A percentile compares a stretch with the other conserved stretches of the same genome.
phyloP scores from a whole-genome alignment of 2,888 invertebrate species.

The Prenolepis imparis region DNA sequence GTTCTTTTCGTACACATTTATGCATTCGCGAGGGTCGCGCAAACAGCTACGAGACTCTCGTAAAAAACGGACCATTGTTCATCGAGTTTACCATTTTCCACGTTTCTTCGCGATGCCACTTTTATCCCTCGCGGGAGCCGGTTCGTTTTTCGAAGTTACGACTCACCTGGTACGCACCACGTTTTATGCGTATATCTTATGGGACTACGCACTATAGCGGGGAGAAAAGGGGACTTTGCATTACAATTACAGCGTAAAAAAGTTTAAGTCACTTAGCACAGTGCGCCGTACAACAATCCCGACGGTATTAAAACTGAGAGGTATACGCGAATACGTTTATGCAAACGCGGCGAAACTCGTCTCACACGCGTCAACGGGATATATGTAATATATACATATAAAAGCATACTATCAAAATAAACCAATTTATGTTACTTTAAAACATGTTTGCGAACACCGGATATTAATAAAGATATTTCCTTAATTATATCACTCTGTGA shows the following conservation, averaged over 20 bases:
- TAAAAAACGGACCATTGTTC: slow-evolving; percentile 74
- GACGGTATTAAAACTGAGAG: slow-evolving; percentile 45
- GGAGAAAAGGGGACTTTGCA: slow-evolving; percentile 19
- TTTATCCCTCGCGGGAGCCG: slow-evolving; percentile 42
- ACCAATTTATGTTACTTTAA: slow-evolving; percentile 13
- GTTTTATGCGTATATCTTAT: slow-evolving; percentile 30
- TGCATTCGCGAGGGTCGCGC: slow-evolving; percentile 51
- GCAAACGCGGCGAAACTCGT: slow-evolving; percentile 9
- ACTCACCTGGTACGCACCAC: slow-evolving; percentile 39
- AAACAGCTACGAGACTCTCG: slow-evolving; percentile 67
- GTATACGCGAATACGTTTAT: slow-evolving; percentile 41
- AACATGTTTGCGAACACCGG: slow-evolving; percentile 16
- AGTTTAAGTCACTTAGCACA: slow-evolving; percentile 58
- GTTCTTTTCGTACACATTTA: slow-evolving; percentile 52
- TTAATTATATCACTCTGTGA: slow-evolving; percentile 47
- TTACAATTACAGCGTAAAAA: slow-evolving; percentile 55
- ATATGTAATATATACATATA: not conserved
- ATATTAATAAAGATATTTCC: slow-evolving; percentile 36
- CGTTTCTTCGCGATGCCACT: slow-evolving; percentile 66
- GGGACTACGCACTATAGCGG: slow-evolving; percentile 26
- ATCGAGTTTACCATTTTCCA: slow-evolving; percentile 72
- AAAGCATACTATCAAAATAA: not conserved
- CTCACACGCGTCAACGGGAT: slow-evolving; percentile 37
- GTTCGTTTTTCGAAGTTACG: slow-evolving; percentile 57
- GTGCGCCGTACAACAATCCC: slow-evolving; percentile 31